Evolutionary conservation across 2,888 invertebrate genomes (phyloP).

Genomic region (Hedya salicella): DNA sequence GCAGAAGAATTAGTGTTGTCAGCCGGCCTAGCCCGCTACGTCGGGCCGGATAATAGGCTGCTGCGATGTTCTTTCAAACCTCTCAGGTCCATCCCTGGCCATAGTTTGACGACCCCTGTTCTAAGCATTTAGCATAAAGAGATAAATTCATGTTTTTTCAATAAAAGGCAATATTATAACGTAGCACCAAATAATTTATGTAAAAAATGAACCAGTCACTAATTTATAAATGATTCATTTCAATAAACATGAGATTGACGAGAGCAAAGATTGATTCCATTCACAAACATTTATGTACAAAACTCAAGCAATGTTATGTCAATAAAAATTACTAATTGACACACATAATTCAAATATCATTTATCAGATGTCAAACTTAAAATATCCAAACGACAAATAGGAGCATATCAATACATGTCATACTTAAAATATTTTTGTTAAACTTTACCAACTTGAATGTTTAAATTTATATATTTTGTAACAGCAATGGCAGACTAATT

Average conservation of each 20-base stretch:
- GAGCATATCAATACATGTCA: neutral
- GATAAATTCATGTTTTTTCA: no score
- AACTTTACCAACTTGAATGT: neutral
- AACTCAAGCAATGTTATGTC: constrained; percentile 15
- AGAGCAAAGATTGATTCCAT: constrained; percentile 43
- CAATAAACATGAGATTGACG: constrained; percentile 47
- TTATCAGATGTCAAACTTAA: constrained; percentile 28
- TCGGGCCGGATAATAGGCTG: no score
- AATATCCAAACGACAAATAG: constrained; percentile 31
- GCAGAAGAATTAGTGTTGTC: no score
- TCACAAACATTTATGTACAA: constrained; percentile 34
- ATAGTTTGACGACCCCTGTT: no score
- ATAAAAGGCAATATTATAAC: constrained; percentile 56
- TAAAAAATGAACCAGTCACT: constrained; percentile 49
- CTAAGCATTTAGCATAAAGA: no score
- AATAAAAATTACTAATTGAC: constrained; percentile 29
- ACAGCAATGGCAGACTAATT: neutral
- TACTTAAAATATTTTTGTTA: neutral
- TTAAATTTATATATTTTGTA: neutral
- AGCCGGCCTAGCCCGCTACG: no score
- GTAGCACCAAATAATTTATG: constrained; percentile 81
- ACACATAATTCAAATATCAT: constrained; percentile 21
- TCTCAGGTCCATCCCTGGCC: no score
- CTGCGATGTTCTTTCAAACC: no score
- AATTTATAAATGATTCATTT: constrained; percentile 19